Conservation (phyloP, 2,113 vertebrate species). For the Hippolais icterina region DNA sequence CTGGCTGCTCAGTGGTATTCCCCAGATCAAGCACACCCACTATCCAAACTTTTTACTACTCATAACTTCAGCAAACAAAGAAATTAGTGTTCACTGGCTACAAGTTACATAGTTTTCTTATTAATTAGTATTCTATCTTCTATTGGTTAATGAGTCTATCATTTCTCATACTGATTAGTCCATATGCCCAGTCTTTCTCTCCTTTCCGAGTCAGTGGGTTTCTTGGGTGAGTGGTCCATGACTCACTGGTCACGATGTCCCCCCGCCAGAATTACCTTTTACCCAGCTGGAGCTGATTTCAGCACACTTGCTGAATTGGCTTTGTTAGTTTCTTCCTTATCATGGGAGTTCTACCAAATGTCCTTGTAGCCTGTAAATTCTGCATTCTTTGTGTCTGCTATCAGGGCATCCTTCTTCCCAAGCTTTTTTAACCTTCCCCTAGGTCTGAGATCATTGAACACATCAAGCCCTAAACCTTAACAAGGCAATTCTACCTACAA, state of each 20-base stretch:
- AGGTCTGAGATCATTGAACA: background rate
- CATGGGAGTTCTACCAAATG: background rate
- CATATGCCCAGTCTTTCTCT: background rate
- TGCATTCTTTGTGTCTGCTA: background rate
- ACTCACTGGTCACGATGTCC: background rate
- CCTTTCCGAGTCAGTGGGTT: background rate
- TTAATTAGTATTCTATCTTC: background rate
- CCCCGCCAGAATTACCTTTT: background rate
- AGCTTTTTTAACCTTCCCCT: background rate
- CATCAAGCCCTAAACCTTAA: background rate
- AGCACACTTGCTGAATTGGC: background rate
- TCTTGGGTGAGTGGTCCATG: background rate
- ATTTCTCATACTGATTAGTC: background rate
- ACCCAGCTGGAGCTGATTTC: background rate
- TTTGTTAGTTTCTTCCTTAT: background rate
- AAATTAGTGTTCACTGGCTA: background rate
- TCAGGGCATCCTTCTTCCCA: background rate
- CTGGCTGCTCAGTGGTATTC: fast-evolving
- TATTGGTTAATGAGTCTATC: background rate
- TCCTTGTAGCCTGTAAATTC: background rate
- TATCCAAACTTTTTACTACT: background rate
- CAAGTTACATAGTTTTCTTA: background rate
- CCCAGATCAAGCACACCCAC: background rate
- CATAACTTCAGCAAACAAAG: background rate
- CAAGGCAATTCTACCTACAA: background rate